These are phyloP conservation scores for Carabus problematicus DNA, from an alignment of 2,888 invertebrate species.

Conservation along the genomic window DNA sequence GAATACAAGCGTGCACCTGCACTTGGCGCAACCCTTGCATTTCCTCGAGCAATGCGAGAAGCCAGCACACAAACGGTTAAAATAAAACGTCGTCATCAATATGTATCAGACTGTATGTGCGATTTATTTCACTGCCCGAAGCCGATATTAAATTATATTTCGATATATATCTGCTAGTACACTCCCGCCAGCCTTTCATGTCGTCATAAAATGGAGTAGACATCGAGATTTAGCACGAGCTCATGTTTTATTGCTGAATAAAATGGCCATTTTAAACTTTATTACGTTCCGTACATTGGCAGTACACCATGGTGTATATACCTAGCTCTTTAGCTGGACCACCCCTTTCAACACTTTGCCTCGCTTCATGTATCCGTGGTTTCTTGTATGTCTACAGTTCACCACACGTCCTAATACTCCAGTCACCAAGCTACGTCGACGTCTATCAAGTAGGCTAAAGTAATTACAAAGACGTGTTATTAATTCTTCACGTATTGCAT, in stretches of 20 bases:
- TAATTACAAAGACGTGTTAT: no score
- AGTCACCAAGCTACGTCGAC: constrained; percentile 1
- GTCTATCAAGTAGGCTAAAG: not conserved
- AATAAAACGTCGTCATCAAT: constrained; percentile 30
- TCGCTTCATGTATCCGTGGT: no score
- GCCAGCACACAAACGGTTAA: constrained; percentile 12
- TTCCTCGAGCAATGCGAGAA: no score
- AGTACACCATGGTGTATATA: no score
- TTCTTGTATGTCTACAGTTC: no score
- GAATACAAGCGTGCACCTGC: no score
- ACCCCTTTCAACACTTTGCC: no score
- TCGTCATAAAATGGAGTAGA: constrained; percentile 25
- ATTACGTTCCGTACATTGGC: not conserved
- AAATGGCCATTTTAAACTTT: constrained; percentile 24
- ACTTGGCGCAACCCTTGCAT: no score
- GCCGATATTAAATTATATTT: constrained; percentile 23
- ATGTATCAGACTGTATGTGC: constrained; percentile 20
- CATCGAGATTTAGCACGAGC: constrained; percentile 29
- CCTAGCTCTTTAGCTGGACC: no score
- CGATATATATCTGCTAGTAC: constrained; percentile 2
- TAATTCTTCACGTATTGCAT: no score
- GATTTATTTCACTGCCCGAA: constrained; percentile 28
- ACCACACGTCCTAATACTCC: not conserved
- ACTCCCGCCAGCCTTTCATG: constrained; percentile 13
- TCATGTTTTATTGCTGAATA: constrained; percentile 28